Evolutionary conservation across 2,797 vertebrate species (phyloP), one percentile per base, ranked within the genome.

Genomic region (Antrozous pallidus): DNA sequence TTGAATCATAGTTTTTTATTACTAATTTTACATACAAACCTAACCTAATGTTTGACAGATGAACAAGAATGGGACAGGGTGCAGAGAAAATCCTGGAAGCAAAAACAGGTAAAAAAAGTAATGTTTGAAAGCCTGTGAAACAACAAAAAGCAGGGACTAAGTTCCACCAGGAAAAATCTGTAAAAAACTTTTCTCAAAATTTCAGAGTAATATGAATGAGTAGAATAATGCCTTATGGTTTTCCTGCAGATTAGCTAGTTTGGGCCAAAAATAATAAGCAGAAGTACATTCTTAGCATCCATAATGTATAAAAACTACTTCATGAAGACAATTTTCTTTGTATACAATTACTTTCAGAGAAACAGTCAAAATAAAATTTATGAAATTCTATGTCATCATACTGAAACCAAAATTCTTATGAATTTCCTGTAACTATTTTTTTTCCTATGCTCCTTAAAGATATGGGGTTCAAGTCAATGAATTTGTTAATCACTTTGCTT

Each of bases 401-500:
- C 3, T 69, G 56, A 69, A 51, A 42, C 70, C 4, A 45, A 77
- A 86, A 51, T 71, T 63, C 11, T 63, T 51, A 47, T 24, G 11
- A 36, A 63, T 80, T 94, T 95, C 31, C 33, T 47, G 10, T 70
- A 22, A 51, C 22, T 31, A 33, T 89, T 88, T 2, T 26, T 87
- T 17, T 61, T n/a, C 79, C 73, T 74, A 33, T 89, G 20, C 5
- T n/a, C 31, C 31, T 40, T 7, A 81, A 86, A 86, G 13, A 4
- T 73, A 9, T 11, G 16, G 38, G 3, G 4, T 69, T 74, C 67
- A 91, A 89, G 49, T 86, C 38, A 73, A 40, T 73, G 47, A 71
- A 69, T 38, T 61, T 95, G 31, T 49, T 94, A 88, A 91, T 92
- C 84, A 12, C 4, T 65, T 93, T 85, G 42, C n/a, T 88, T 93